Conservation (phyloP, 2,113 vertebrate genomes). For the Rattus rattus region DNA sequence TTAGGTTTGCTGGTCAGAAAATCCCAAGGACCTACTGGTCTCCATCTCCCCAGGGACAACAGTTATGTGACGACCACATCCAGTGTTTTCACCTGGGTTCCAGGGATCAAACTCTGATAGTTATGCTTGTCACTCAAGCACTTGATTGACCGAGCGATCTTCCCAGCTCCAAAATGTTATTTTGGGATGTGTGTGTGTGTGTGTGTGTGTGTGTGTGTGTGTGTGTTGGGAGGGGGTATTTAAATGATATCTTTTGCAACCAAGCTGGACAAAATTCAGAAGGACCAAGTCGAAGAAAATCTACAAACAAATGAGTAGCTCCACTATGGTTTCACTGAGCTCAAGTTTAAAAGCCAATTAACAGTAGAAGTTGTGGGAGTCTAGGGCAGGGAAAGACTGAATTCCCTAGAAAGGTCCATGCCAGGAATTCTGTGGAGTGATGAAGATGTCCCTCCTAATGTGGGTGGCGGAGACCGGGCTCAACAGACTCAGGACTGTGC, state of each 20-base stretch:
- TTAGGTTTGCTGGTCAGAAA: not conserved
- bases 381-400: not conserved
- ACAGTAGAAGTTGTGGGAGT: not conserved
- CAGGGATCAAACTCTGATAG: too few relatives aligned
- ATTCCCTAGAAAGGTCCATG: not conserved
- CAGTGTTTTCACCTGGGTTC: not conserved
- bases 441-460: not conserved
- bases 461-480: not conserved
- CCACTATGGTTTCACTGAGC: not conserved
- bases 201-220: not conserved
- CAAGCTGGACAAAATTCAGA: constrained; percentile 37
- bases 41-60: too few relatives aligned
- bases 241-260: not conserved
- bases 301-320: constrained; percentile 18
- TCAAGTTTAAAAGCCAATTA: constrained; percentile 17
- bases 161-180: not conserved
- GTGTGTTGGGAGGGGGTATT: not conserved
- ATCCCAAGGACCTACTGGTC: not conserved
- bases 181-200: not conserved
- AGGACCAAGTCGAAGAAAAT: constrained; percentile 25
- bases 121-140: not conserved
- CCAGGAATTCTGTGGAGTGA: not conserved
- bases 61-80: not conserved
- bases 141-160: not conserved
- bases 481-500: not conserved